Base-by-base conservation (phyloP, 2,113 vertebrate species). In the Tenebrosternarchus preto region DNA sequence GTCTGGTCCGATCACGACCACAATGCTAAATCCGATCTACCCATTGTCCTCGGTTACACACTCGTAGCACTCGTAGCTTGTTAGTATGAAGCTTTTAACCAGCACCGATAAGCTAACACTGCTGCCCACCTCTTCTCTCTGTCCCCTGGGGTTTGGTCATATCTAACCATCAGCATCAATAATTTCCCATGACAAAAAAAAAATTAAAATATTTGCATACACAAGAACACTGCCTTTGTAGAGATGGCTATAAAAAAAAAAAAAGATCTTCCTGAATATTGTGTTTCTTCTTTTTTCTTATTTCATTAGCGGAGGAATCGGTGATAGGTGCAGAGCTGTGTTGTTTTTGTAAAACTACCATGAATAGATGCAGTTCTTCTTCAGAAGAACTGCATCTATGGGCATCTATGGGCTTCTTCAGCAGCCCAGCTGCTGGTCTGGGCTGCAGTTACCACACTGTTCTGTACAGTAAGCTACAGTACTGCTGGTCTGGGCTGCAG, bases 41-140 rank as follows among this genome's bases (percentile, higher is more conserved):
- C 50, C 50, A 68, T 63, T 77, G 75, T 61, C 53, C 46, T n/a
- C n/a, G n/a, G 19, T 67, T 77, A 69, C 50, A n/a, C 46, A 56
- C 50, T 36, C 43, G 19, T 36, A 17, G 6, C 6, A 9, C n/a
- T 6, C 6, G 4, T 22, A 55, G 3, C 27, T 7, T 19, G 12
- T 22, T 55, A 66, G 63, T 29, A 33, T 66, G 29, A 17, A 33
- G 29, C 63, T 33, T 66, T 66, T 31, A n/a, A 66, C 17, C 4
- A 33, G 33, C 56, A 59, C 6, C 29, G 2, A 33, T 20, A 66
- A 2, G 29, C 4, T 33, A 33, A 29, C 63, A 66, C 43, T 50
- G 12, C 43, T 50, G 15, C 33, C 63, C 27, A 33, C 43, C 7
- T 24, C 9, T 7, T 46, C 17, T 46, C 33, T 27, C 22, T 55